Percentiles rank a stretch among this genome's conserved stretches.
Evolutionary conservation across 2,797 vertebrate species (phyloP).

Genomic region (Sebastes iracundus): DNA sequence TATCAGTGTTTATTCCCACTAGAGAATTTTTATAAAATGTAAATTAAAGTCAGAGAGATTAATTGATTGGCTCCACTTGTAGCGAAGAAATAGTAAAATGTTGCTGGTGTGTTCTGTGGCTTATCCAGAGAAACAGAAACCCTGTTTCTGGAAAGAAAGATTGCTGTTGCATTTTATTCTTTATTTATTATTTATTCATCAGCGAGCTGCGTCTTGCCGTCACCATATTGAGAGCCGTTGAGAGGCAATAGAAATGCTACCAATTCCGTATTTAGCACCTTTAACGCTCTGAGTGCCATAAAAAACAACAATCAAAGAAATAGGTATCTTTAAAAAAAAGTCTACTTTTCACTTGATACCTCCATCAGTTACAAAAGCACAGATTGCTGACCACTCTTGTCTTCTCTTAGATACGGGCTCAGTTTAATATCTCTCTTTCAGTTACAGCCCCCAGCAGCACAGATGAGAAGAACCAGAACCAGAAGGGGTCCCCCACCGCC

Average conservation of each 20-base stretch:
- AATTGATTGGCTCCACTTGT: background rate
- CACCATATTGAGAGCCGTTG: too few species aligned
- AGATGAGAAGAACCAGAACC: slow-evolving; percentile 26
- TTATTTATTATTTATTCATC: background rate
- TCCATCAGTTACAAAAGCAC: background rate
- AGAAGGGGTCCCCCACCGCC: background rate
- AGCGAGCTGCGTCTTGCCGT: too few species aligned
- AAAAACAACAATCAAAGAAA: background rate
- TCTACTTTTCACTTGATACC: background rate
- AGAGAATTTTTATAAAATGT: background rate
- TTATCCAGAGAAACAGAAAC: background rate
- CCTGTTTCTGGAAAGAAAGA: background rate
- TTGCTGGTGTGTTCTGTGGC: background rate
- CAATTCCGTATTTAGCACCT: too few species aligned
- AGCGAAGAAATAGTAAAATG: background rate
- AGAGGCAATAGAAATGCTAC: too few species aligned
- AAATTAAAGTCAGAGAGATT: background rate
- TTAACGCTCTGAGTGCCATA: background rate
- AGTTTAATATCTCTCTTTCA: slow-evolving; percentile 10
- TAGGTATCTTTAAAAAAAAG: background rate
- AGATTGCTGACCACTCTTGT: background rate
- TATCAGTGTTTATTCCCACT: background rate
- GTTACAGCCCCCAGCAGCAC: slow-evolving; percentile 13
- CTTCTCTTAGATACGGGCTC: background rate
- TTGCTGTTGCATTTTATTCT: background rate